A percentile compares a stretch with the other conserved stretches of the same genome.
These are phyloP conservation scores for Sepioteuthis lessoniana DNA, from an alignment of 2,888 invertebrate genomes.

Conservation along the genomic window DNA sequence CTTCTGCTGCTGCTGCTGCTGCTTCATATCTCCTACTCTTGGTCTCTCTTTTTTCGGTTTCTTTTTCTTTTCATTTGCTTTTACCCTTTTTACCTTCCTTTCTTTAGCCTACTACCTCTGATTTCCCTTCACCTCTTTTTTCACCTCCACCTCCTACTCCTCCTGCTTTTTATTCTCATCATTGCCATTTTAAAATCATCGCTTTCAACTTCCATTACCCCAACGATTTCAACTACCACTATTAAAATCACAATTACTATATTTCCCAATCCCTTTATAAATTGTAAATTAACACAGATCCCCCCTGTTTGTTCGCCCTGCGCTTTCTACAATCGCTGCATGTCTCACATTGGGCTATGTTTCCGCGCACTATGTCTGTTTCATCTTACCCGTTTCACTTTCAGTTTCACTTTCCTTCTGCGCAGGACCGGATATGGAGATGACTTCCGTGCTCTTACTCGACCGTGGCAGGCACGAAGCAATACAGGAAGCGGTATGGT, in stretches of 20 bases:
- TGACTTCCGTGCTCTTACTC: slow-evolving; percentile 20
- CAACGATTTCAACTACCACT: not conserved
- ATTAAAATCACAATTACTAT: not conserved
- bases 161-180: not conserved
- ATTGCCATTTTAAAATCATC: not conserved
- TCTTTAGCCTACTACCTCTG: too few species aligned
- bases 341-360: not conserved
- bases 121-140: too few species aligned
- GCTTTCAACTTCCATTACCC: not conserved
- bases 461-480: not conserved
- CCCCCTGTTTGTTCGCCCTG: not conserved
- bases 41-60: not conserved
- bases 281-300: not conserved
- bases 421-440: slow-evolving; percentile 6
- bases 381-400: not conserved
- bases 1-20: not conserved
- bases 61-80: too few species aligned
- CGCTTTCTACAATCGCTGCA: not conserved
- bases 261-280: not conserved
- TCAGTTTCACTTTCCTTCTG: not conserved
- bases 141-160: not conserved
- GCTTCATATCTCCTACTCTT: not conserved
- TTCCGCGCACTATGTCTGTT: not conserved
- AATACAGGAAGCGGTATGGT: not conserved
- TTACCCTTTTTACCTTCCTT: too few species aligned